Base-by-base conservation (phyloP, 2,113 vertebrate genomes). In the Scolopax mira region DNA sequence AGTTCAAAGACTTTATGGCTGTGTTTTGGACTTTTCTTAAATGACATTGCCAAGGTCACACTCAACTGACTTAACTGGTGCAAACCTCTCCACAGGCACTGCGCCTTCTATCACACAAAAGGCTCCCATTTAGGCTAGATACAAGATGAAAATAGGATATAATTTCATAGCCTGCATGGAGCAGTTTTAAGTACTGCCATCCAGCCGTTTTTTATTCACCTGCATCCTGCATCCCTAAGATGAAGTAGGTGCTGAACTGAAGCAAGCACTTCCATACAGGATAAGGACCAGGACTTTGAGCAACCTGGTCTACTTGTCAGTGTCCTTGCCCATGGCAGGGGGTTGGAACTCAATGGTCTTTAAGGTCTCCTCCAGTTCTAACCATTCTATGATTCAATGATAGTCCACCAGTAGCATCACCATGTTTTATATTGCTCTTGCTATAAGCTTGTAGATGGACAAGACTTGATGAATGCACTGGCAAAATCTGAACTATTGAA, bases 31-130 rank as follows among this genome's bases (percentile, higher is more conserved):
- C 22, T 79, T 74, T 8, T 49, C 18, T 51, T 35, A 57, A 19
- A 41, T 8, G 10, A 24, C 7, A 33, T 57, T 81, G 10, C 18
- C 1, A 0, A 66, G 35, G 13, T 72, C 60, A 74, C 28, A 25
- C 35, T 66, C 17, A 84, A 65, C 11, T 15, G 48, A 64, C 13
- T 44, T 71, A 57, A 24, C 11, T 44, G 19, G 6, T 64, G 22
- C 37, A 81, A 78, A 74, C 28, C 19, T 85, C 28, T 80, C 10
- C 28, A 27, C 27, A 46, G 31, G 8, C 18, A 54, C 28, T 74
- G 31, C 11, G 24, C 13, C 12, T 39, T 5, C 2, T 30, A 28
- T 13, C 15, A 44, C 1, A 1, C 18, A 62, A 10, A 39, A 18
- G 30, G 25, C 3, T 75, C 15, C 24, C 6, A 6, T 67, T 64